A percentile compares a stretch with the other conserved stretches of the same genome.
Conservation (phyloP, 2,888 invertebrate genomes). For the Heliconius aoede region DNA sequence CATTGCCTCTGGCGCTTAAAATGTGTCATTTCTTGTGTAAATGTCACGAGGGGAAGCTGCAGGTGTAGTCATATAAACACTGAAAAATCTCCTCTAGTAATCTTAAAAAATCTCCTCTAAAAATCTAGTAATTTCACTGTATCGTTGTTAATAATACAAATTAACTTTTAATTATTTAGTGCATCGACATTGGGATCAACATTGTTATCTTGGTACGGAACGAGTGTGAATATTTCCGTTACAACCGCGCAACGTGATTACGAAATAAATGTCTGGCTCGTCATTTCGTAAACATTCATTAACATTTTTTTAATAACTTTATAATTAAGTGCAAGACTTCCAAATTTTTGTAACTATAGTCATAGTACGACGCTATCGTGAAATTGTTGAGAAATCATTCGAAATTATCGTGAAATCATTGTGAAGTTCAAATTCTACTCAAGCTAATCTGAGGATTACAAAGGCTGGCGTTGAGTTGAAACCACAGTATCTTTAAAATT, state of each 20-base stretch:
- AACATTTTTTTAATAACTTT: constrained; percentile 14
- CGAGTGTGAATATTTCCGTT: constrained; percentile 30
- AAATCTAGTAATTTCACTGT: not conserved
- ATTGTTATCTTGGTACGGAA: constrained; percentile 19
- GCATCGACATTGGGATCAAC: not conserved
- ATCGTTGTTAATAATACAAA: not conserved
- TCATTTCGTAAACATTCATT: constrained; percentile 25
- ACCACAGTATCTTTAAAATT: no score
- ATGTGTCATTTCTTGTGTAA: not conserved
- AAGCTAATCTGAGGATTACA: not conserved
- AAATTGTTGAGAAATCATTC: not conserved
- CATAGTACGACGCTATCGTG: not conserved
- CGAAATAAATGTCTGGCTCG: constrained; percentile 27
- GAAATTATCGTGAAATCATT: no score
- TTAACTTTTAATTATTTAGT: constrained; percentile 7
- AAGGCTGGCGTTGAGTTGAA: not conserved
- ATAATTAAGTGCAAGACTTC: constrained; percentile 7
- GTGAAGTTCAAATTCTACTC: not conserved
- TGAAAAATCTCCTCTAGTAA: not conserved
- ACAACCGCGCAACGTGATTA: constrained; percentile 25
- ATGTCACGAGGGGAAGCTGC: not conserved
- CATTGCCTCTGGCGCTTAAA: not conserved
- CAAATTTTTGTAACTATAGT: not conserved
- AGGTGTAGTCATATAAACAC: not conserved
- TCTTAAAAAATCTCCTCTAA: not conserved